Evolutionary conservation across 1,140 invertebrate genomes (phyloP), one percentile per base, ranked within the genome.

Genomic region (Arion vulgaris): DNA sequence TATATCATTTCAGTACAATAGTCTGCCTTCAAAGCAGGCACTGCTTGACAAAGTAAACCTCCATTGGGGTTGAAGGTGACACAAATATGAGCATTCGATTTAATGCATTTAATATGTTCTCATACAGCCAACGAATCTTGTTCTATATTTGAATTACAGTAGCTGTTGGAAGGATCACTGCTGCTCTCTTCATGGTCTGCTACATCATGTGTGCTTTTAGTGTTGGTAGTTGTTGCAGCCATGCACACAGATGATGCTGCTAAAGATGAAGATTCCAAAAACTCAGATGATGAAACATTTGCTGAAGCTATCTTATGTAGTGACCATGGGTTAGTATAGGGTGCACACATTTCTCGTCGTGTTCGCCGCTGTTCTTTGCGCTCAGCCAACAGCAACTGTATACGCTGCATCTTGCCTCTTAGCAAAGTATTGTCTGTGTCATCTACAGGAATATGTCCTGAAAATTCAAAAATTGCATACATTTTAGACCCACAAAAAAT

Each of bases 31-130:
- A 41, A 38, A 11, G 7, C 32, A 17, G 71, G 71, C 71, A 38
- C 39, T 71, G 71, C 34, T 36, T 41, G 71, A 73, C 71, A 66
- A 9, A 32, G 28, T 23, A 1, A 19, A 80, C 78, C 78, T 80
- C 71, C 68, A 71, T 45, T 80, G 78, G 78, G 78, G 78, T 80
- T 62, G 62, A 71, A 80, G 68, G 68, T 69, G 78, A 45, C n/a
- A 45, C 53, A 69, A 57, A 39, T 38, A 15, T 26, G 11, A 49
- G 23, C 13, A n/a, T n/a, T n/a, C n/a, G 45, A 28, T n/a, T 32
- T 9, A 77, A 5, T 49, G 45, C 41, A 23, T 41, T 4, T 32
- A 17, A 4, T 15, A 66, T 5, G 32, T 26, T 7, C n/a, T 73
- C 80, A 74, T 41, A 73, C 80, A 62, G 71, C 68, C 51, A 73